Base-by-base conservation (phyloP, 1,140 invertebrate genomes). In the Drosophila jambulina region DNA sequence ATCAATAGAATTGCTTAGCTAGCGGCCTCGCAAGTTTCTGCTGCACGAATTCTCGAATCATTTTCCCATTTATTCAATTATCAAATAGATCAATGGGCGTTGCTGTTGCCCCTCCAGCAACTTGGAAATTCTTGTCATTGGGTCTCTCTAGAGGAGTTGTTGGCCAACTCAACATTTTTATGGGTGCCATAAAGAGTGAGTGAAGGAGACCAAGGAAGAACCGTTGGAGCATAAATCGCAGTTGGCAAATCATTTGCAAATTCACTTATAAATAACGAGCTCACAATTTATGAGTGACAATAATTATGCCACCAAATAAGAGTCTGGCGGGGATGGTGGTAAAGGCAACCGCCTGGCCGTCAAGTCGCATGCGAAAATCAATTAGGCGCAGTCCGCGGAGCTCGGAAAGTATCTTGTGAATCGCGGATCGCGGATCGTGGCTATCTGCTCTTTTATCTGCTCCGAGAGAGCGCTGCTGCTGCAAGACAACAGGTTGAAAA, bases 311-410 rank as follows among this genome's bases (percentile, higher is more conserved):
- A 72, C 64, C 68, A 69, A 59, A 77, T 77, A 77, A 61, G 57
- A 74, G 21, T 38, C 29, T 45, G 23, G 46, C 27, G 9, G 53
- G 77, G 76, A 81, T 56, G 63, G 49, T 46, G 46, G 40, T 27
- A 69, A 38, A 54, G 45, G 54, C 53, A 49, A 21, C 58, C 45
- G 43, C 29, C 29, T 34, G 59, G 60, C 42, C 62, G 46, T 83
- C 80, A 88, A 77, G 83, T 88, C 72, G 76, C 84, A 74, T 72
- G 80, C 64, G 77, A 83, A 86, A 86, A 86, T 88, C 84, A 87
- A 86, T 86, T 86, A 80, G 72, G 83, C 70, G 54, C 54, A 62
- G 75, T 77, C 62, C 63, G 36, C 42, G 36, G 12, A 36, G 48
- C 48, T 45, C 58, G 42, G 23, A 68, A 71, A 61, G 83, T 87